A percentile compares a stretch with the other conserved stretches of the same genome.
Conservation (phyloP, 2,888 invertebrate genomes). For the Drosophila mercatorum region DNA sequence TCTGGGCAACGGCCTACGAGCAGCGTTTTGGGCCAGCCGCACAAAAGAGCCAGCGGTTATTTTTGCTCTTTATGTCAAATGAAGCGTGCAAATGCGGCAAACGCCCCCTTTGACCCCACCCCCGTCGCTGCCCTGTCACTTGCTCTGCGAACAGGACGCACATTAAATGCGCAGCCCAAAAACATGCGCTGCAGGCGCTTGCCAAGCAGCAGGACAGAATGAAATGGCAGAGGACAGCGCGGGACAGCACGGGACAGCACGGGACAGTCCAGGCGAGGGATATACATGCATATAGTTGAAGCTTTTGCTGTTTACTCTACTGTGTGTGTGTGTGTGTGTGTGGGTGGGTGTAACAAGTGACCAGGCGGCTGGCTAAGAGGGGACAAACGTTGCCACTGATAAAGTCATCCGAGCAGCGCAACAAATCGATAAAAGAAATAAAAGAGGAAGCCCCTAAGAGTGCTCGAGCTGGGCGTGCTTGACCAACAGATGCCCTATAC, state of each 20-base stretch:
- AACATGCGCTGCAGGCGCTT: constrained; percentile 66
- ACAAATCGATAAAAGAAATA: constrained; percentile 69
- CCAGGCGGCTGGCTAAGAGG: constrained; percentile 30
- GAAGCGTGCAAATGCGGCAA: constrained; percentile 78
- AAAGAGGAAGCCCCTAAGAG: constrained; percentile 31
- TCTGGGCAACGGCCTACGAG: constrained; percentile 44
- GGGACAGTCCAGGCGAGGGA: neutral
- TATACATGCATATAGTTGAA: constrained; percentile 10
- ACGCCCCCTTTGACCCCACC: constrained; percentile 52
- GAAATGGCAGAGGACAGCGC: constrained; percentile 3
- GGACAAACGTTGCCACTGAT: constrained; percentile 53
- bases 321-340: constrained; percentile 22
- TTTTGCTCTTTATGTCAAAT: constrained; percentile 78
- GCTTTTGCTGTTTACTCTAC: constrained; percentile 12
- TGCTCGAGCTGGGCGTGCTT: neutral
- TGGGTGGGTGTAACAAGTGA: constrained; percentile 53
- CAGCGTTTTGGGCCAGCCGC: constrained; percentile 22
- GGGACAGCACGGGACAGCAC: neutral
- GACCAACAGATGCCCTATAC: neutral
- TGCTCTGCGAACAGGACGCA: constrained; percentile 29
- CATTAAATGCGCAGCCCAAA: constrained; percentile 74
- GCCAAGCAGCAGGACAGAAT: constrained; percentile 25
- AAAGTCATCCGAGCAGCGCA: constrained; percentile 63
- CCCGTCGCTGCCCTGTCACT: neutral
- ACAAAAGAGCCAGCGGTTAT: constrained; percentile 63